Evolutionary conservation across 2,888 invertebrate species (phyloP).

Genomic region (Drosophila siamana): DNA sequence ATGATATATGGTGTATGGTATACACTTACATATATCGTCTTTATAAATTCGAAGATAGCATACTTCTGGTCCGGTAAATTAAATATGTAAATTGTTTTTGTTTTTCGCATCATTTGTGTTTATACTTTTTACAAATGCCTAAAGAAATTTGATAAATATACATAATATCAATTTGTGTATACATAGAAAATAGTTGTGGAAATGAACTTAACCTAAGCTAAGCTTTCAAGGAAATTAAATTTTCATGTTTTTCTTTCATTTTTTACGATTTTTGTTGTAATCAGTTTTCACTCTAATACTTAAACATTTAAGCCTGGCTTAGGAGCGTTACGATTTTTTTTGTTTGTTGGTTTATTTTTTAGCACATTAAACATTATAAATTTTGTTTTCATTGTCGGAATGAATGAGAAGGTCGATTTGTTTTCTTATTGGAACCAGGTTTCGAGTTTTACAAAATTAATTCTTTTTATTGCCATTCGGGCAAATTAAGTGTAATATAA

Average conservation of each 20-base stretch:
- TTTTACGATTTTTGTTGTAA: constrained; percentile 15
- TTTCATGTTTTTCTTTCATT: constrained; percentile 23
- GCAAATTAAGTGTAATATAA: constrained; percentile 42
- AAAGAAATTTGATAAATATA: constrained; percentile 57
- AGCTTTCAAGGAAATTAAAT: constrained; percentile 73
- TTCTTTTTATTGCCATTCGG: constrained; percentile 37
- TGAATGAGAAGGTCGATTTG: constrained; percentile 65
- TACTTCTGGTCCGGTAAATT: constrained; percentile 73
- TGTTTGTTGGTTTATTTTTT: constrained; percentile 2
- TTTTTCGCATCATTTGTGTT: constrained; percentile 26
- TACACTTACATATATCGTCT: constrained; percentile 40
- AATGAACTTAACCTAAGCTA: constrained; percentile 67
- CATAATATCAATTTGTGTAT: constrained; percentile 68
- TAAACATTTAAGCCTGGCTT: constrained; percentile 71
- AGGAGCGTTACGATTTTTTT: constrained; percentile 35
- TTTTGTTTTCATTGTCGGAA: constrained; percentile 75
- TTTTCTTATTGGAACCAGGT: constrained; percentile 28
- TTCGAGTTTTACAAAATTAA: constrained; percentile 40
- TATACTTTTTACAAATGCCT: constrained; percentile 41
- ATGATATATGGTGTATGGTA: constrained; percentile 21
- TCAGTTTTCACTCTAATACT: constrained; percentile 65
- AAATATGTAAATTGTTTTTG: constrained; percentile 42
- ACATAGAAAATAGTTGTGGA: constrained; percentile 60
- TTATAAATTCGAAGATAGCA: constrained; percentile 75
- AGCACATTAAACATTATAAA: constrained; percentile 41